Base-by-base conservation (phyloP, 2,888 invertebrate genomes). In the Chalcis sispes region DNA sequence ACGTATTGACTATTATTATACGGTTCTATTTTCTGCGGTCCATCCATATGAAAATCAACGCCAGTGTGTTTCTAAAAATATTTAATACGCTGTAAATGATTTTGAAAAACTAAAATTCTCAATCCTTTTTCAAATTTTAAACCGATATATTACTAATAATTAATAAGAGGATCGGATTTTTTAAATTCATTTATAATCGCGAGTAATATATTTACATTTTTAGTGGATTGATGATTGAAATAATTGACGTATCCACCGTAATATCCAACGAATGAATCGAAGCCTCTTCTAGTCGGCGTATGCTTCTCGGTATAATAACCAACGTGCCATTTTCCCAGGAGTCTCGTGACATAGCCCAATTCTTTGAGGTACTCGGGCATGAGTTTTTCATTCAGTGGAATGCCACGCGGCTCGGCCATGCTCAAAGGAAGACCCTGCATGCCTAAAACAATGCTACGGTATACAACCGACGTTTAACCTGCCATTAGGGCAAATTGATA, bases 221-320 rank as follows among this genome's bases (percentile, higher is more conserved):
- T 89, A 20, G 85, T 83, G 1, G 91, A 86, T 1, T 90, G 91
- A 75, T 93, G 92, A 81, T 94, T 93, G 83, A 92, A 95, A 85
- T 97, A 98, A 85, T 96, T 95, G 73, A 95, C 92, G 80, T 91
- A 93, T 1, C 95, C 96, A 72, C 93, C 93, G 90, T 95, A 94
- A 85, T 96, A 96, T 1, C 98, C 98, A 84, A 93, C 95, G 86
- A 96, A 95, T 7, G 92, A 91, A 81, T 95, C 93, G 84, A 95
- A 98, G 3, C 96, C 96, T 48, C 96, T 90, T 76, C 89, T 89
- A 0, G 92, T 92, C 1, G 96, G 96, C 7, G 94, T 92, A 84
- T 92, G 93, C 78, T 90, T 89, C 65, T 88, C 83, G 7, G 88
- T 85, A 78, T 89, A 90, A 84, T 90, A 91, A 1, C 92, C 92